A percentile compares a stretch with the other conserved stretches of the same genome.
These are phyloP conservation scores for Enchytraeus crypticus DNA, from an alignment of 2,888 invertebrate genomes.

Conservation along the genomic window DNA sequence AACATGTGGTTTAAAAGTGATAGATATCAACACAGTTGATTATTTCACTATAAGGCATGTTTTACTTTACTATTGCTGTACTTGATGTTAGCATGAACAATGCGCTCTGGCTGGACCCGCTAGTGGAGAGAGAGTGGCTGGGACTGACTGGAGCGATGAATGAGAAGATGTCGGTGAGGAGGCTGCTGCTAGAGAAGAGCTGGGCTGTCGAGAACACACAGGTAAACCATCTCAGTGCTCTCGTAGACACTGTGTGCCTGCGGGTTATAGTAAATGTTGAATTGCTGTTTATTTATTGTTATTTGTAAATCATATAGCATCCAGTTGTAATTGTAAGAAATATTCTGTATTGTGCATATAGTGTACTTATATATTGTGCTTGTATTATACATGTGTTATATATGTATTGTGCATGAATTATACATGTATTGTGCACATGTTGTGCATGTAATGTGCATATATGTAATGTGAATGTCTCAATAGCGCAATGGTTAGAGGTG, in stretches of 20 bases:
- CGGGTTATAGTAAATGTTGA: not conserved
- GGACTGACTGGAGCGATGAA: conserved; percentile 51
- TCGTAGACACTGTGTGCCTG: not conserved
- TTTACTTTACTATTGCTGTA: no score
- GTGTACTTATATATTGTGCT: not conserved
- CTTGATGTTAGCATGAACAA: conserved; percentile 57
- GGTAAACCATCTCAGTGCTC: not conserved
- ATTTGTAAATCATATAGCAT: no score
- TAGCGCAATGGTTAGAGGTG: no score
- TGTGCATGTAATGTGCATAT: no score
- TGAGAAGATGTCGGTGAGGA: conserved; percentile 41
- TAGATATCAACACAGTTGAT: no score
- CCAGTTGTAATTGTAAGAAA: no score
- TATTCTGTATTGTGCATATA: not conserved
- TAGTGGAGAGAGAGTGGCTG: conserved; percentile 56
- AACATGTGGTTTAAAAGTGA: no score
- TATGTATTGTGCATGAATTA: no score
- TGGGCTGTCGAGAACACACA: conserved; percentile 15
- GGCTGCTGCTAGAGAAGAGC: conserved; percentile 3
- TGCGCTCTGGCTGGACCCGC: conserved; percentile 59
- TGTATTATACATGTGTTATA: not conserved
- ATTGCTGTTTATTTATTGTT: no score
- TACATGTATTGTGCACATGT: no score
- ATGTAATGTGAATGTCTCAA: no score
- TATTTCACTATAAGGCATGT: no score